These are phyloP conservation scores for Rutpela maculata DNA, from an alignment of 2,888 invertebrate genomes.

Conservation along the genomic window DNA sequence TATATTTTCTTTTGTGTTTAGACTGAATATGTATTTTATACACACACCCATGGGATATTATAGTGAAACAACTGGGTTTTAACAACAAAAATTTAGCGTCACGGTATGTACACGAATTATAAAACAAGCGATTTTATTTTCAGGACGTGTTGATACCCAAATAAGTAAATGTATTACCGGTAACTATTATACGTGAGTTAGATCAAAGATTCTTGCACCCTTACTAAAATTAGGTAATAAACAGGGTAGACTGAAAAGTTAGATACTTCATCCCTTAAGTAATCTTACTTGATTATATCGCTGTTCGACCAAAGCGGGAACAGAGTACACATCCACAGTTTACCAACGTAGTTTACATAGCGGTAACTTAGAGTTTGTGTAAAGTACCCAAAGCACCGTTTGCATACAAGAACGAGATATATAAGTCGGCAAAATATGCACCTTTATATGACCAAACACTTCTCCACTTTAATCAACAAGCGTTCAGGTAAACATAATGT, in stretches of 20 bases:
- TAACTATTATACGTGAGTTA: slow-evolving; percentile 17
- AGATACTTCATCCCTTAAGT: slow-evolving; percentile 62
- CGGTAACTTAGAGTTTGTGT: slow-evolving; percentile 68
- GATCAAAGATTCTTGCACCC: slow-evolving; percentile 30
- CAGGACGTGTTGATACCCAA: slow-evolving; percentile 3
- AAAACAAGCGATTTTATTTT: neutral
- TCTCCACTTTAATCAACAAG: slow-evolving; percentile 18
- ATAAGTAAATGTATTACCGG: neutral
- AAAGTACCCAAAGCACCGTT: slow-evolving; percentile 67
- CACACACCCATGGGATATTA: too few relatives aligned
- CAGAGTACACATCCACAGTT: slow-evolving; percentile 64
- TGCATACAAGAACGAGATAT: slow-evolving; percentile 66
- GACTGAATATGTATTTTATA: too few relatives aligned
- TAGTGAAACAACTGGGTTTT: too few relatives aligned
- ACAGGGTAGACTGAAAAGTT: slow-evolving; percentile 68
- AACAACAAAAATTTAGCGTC: neutral
- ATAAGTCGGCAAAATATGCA: slow-evolving; percentile 65
- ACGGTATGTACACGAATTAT: neutral
- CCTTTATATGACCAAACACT: slow-evolving; percentile 52
- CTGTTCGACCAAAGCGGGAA: slow-evolving; percentile 64
- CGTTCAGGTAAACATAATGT: slow-evolving; percentile 23
- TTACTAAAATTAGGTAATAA: slow-evolving; percentile 66
- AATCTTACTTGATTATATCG: slow-evolving; percentile 70
- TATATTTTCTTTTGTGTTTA: too few relatives aligned
- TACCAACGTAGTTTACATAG: slow-evolving; percentile 68